These are phyloP conservation scores for Chaenogobius annularis DNA, from an alignment of 2,113 vertebrate species.

Conservation along the genomic window DNA sequence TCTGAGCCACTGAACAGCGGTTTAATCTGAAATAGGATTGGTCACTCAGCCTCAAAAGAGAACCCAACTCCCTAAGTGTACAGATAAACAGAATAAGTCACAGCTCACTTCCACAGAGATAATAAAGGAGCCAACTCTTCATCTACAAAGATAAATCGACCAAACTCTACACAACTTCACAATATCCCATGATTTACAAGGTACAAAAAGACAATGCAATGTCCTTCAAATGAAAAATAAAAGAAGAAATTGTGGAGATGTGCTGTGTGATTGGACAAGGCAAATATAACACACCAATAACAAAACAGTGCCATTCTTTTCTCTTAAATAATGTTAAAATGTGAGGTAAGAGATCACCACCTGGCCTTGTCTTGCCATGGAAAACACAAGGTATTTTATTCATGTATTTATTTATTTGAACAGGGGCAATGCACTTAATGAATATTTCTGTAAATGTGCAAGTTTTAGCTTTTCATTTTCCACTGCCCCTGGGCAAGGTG, in stretches of 20 bases:
- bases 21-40: slow-evolving; percentile 45
- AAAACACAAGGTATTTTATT: no score
- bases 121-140: neutral
- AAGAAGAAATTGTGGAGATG: neutral
- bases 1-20: slow-evolving; percentile 25
- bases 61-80: slow-evolving; percentile 21
- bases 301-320: neutral
- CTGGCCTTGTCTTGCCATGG: no score
- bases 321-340: neutral
- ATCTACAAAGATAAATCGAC: neutral
- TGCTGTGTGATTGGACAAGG: neutral
- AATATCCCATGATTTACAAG: neutral
- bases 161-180: neutral
- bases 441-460: no score
- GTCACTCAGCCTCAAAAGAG: slow-evolving; percentile 23
- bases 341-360: no score
- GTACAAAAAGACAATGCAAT: neutral
- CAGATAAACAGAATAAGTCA: slow-evolving; percentile 5
- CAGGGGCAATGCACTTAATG: no score
- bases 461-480: no score
- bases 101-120: slow-evolving; percentile 1
- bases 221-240: neutral
- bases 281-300: neutral
- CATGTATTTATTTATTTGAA: no score
- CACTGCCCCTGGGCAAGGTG: no score